Evolutionary conservation across 1,140 invertebrate genomes (phyloP), one percentile per base, ranked within the genome.

Genomic region (Drosophila nannoptera): DNA sequence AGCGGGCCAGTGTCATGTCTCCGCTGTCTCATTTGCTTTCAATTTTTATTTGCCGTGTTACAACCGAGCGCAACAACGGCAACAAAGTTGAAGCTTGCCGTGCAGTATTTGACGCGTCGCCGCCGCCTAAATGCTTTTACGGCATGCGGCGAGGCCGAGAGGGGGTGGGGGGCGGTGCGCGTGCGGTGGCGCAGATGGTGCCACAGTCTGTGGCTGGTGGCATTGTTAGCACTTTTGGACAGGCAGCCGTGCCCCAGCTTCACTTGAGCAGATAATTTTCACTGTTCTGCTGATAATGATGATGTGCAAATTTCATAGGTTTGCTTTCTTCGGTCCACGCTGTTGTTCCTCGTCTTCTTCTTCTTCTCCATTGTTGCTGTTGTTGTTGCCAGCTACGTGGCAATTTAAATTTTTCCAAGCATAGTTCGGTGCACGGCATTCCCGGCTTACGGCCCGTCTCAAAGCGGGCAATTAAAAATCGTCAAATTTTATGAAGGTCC

Each of bases 1-100:
- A 22, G 22, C 1, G 22, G 22, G 22, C 22, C 22, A 69, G 76
- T 76, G 54, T 49, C 54, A 6, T 73, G 76, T 84, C 67, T 77
- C 81, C 77, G 67, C 81, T 80, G 80, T 80, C 81, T 86, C 81
- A 77, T 86, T 84, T 86, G 80, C 81, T 84, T 86, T 86, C 81
- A 76, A 84, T 84, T 83, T 83, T 83, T 83, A 83, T 83, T 83
- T 83, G 73, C 80, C 80, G 76, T 84, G 80, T 80, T 76, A 84
- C 80, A 83, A 73, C 54, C 60, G 52, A 64, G 35, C 53, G 35
- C 46, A 60, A 68, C 73, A 80, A 71, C 77, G 35, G 60, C 72
- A 83, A 82, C 75, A 83, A 83, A 76, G 66, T 84, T 86, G 73
- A 68, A 61, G 55, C 22, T 50, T 54, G 78, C 77, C 80, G 81